Base-by-base conservation (phyloP, 2,797 vertebrate species). In the Peromyscus attwateri region DNA sequence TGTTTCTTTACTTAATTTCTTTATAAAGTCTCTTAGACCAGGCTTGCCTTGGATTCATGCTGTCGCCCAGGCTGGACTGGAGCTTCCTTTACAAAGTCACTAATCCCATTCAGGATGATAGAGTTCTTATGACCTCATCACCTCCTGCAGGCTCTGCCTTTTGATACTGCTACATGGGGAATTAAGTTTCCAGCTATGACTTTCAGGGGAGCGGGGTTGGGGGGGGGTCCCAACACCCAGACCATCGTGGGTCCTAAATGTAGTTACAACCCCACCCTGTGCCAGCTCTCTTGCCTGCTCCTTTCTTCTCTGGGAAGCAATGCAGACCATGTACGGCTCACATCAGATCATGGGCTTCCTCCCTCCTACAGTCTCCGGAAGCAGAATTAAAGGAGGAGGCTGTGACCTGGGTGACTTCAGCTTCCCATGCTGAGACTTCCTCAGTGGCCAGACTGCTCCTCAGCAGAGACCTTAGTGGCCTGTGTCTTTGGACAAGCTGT, bases 291-390 rank as follows among this genome's bases (percentile, higher is more conserved):
- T 60, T 34, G 8, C 6, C 87, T 52, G 37, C 7, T 70, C 25
- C 93, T 55, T 66, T 62, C 62, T 91, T 17, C 27, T 64, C 21
- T 11, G 40, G 12, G 68, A 37, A 75, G 40, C 49, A 66, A 7
- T 21, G 14, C 12, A 57, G 46, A n/a, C 23, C 6, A 4, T 11
- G 0, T 70, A 3, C 3, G 13, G 27, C 1, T 23, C 10, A 0
- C 1, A 10, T 79, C 46, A 66, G n/a, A 6, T 29, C 16, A 3
- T 43, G 34, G 52, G n/a, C 43, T 92, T 76, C 46, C 23, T 25
- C 34, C 40, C 27, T 55, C 29, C 40, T 23, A 52, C 23, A 25
- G 75, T n/a, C 55, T 73, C 31, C 16, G 2, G 34, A 68, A 91
- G 55, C 19, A 64, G 29, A 87, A n/a, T 46, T 75, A 91, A 80